Percentiles rank a stretch among this genome's conserved stretches.
phyloP scores from a whole-genome alignment of 2,113 vertebrate genomes.

The Rhabdomys dilectus region DNA sequence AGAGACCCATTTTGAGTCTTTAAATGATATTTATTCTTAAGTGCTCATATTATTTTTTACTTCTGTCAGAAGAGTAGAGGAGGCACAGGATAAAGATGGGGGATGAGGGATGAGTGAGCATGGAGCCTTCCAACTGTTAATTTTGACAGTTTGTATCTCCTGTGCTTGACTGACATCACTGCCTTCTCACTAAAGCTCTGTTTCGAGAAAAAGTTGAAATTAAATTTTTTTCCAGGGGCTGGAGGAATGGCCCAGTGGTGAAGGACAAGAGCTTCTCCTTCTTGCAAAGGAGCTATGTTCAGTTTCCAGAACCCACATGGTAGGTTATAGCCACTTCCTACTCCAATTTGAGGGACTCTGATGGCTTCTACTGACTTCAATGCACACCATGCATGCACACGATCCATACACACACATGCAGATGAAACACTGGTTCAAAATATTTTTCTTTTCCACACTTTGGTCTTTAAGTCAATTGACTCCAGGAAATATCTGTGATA shows the following conservation, averaged over 20 bases:
- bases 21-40: slow-evolving; percentile 51
- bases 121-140: slow-evolving; percentile 46
- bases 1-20: not conserved
- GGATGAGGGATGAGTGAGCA: slow-evolving; percentile 36
- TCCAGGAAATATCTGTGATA: not conserved
- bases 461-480: not conserved
- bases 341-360: no score
- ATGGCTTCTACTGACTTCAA: no score
- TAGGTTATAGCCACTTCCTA: no score
- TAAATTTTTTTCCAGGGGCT: not conserved
- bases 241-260: no score
- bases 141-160: slow-evolving; percentile 68
- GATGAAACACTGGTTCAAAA: no score
- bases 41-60: slow-evolving; percentile 41
- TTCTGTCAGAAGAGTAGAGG: slow-evolving; percentile 60
- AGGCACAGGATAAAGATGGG: not conserved
- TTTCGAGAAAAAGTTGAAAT: not conserved
- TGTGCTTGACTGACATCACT: not conserved
- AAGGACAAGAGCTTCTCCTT: no score
- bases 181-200: slow-evolving; percentile 41
- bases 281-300: no score
- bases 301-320: no score
- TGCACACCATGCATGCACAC: no score
- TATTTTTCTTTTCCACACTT: not conserved
- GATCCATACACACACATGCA: no score